Evolutionary conservation across 2,888 invertebrate genomes (phyloP).

Genomic region (Lithophane leautieri): DNA sequence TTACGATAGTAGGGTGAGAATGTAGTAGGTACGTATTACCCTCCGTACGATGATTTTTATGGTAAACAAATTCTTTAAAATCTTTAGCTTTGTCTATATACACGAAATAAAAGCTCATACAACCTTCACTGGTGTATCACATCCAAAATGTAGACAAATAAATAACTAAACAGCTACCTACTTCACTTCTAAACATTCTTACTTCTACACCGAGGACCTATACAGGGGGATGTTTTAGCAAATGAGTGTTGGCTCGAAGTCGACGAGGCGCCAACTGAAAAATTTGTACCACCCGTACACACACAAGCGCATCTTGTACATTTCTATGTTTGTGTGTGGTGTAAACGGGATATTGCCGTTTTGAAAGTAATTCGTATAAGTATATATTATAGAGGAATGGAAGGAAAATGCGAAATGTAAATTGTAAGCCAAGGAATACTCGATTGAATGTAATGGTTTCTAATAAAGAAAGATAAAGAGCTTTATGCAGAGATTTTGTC

Average conservation of each 20-base stretch:
- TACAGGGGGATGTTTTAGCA: constrained; percentile 85
- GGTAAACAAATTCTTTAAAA: too few species aligned
- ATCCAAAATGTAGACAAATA: constrained; percentile 17
- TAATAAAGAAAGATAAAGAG: constrained; percentile 24
- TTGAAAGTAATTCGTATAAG: constrained; percentile 48
- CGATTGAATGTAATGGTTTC: constrained; percentile 31
- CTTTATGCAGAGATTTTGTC: neutral
- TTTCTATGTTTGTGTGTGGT: constrained; percentile 30
- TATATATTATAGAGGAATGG: constrained; percentile 24
- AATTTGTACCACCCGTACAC: constrained; percentile 73
- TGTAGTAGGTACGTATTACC: too few species aligned
- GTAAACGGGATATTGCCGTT: constrained; percentile 32
- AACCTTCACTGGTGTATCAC: neutral
- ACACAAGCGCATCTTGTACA: constrained; percentile 46
- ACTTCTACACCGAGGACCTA: constrained; percentile 68
- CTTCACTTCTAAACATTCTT: constrained; percentile 67
- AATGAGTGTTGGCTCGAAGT: constrained; percentile 83
- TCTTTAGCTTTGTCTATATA: too few species aligned
- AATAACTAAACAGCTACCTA: constrained; percentile 24
- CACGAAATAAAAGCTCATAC: too few species aligned
- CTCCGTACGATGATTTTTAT: too few species aligned
- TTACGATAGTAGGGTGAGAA: too few species aligned
- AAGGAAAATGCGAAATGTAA: constrained; percentile 38
- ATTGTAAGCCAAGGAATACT: constrained; percentile 19
- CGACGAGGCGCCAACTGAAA: constrained; percentile 77